Evolutionary conservation across 2,113 vertebrate species (phyloP).

Genomic region (Pogonocichla stellata): DNA sequence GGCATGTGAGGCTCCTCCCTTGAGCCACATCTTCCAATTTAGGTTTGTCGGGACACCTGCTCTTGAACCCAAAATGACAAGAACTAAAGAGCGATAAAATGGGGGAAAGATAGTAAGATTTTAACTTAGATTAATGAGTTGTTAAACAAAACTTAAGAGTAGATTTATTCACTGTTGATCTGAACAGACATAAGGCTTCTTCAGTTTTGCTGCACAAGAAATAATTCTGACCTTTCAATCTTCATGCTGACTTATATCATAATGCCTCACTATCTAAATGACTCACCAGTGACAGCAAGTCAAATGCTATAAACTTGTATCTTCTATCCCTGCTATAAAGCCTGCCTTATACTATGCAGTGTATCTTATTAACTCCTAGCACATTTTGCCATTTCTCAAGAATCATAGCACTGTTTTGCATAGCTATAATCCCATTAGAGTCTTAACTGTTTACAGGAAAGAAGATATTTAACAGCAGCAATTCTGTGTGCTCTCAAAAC

Average conservation of each 20-base stretch:
- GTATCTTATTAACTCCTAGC: background rate
- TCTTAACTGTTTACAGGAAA: background rate
- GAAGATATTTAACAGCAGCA: background rate
- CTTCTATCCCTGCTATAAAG: background rate
- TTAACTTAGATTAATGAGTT: background rate
- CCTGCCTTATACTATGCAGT: background rate
- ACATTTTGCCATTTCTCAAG: background rate
- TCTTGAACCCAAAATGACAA: background rate
- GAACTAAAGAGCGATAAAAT: background rate
- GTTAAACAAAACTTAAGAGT: background rate
- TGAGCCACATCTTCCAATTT: background rate
- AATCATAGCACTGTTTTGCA: background rate
- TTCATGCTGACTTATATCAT: background rate
- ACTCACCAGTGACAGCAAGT: background rate
- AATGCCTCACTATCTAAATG: background rate
- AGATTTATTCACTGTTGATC: background rate
- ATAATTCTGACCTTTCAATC: background rate
- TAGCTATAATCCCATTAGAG: background rate
- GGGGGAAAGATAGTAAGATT: background rate
- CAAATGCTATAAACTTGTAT: background rate
- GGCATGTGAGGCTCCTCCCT: background rate
- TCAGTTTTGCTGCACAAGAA: background rate
- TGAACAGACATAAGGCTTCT: background rate
- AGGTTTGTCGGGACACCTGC: background rate
- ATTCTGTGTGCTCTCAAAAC: background rate